phyloP scores from a whole-genome alignment of 2,888 invertebrate genomes.

The Raillietiella orientalis region DNA sequence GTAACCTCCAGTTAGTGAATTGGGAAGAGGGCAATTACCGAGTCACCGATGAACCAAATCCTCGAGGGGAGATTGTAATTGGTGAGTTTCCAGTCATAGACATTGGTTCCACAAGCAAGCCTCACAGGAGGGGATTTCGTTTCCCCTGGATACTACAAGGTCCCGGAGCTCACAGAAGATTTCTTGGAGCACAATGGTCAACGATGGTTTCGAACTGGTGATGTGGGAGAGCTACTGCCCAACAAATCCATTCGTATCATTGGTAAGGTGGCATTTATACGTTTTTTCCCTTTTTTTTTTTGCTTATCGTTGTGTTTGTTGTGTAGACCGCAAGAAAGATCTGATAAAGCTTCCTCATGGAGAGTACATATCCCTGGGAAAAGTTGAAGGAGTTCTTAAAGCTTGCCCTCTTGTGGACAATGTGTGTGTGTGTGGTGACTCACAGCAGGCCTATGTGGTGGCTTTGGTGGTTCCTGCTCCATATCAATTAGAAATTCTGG shows the following conservation, averaged over 20 bases:
- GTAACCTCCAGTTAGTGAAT: constrained; percentile 45
- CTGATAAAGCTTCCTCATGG: constrained; percentile 89
- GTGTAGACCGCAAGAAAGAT: constrained; percentile 87
- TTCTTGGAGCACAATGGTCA: constrained; percentile 47
- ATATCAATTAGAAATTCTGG: constrained; percentile 11
- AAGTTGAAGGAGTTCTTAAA: constrained; percentile 64
- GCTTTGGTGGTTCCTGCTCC: constrained; percentile 54
- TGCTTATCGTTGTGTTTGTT: too few species aligned
- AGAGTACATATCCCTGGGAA: constrained; percentile 88
- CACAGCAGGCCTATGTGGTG: constrained; percentile 47
- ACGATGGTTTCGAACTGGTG: constrained; percentile 84
- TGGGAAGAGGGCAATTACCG: constrained; percentile 85
- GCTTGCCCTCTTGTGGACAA: constrained; percentile 83
- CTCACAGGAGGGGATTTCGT: constrained; percentile 51
- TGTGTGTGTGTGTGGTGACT: constrained; percentile 84
- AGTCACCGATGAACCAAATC: constrained; percentile 49
- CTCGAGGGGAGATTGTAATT: constrained; percentile 50
- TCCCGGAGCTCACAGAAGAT: constrained; percentile 62
- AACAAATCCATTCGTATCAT: constrained; percentile 91
- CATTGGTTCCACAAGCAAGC: too few species aligned
- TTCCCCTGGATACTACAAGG: constrained; percentile 73
- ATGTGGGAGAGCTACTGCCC: constrained; percentile 68
- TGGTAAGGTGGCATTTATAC: too few species aligned
- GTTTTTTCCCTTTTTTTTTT: too few species aligned
- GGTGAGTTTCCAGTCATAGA: too few species aligned